These are phyloP conservation scores for Liodrosophila aerea DNA, from an alignment of 2,888 invertebrate genomes.

Conservation along the genomic window DNA sequence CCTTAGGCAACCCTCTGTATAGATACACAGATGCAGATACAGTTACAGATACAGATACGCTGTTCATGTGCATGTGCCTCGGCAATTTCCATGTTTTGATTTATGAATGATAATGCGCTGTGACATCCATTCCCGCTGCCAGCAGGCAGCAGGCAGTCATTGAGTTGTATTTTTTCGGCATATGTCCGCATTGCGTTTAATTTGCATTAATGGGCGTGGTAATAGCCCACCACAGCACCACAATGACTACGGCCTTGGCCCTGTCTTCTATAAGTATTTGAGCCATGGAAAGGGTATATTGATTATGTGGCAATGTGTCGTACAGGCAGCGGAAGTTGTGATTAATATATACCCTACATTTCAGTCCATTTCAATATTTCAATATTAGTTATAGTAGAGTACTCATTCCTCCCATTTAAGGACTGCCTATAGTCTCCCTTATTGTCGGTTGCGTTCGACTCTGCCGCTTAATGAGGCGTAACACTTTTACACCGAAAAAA, in stretches of 20 bases:
- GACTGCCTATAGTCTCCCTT: too few species aligned
- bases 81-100: constrained; percentile 80
- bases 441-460: constrained; percentile 1
- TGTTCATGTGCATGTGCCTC: constrained; percentile 37
- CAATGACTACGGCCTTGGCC: constrained; percentile 19
- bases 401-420: too few species aligned
- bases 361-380: too few species aligned
- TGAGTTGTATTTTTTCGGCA: constrained; percentile 54
- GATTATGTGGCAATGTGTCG: constrained; percentile 21
- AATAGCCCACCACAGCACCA: constrained; percentile 45
- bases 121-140: constrained; percentile 61
- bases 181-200: constrained; percentile 78
- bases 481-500: constrained; percentile 46
- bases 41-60: constrained; percentile 18
- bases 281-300: too few species aligned
- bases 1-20: constrained; percentile 41
- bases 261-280: constrained; percentile 3
- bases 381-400: too few species aligned
- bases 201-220: constrained; percentile 80
- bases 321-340: too few species aligned
- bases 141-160: constrained; percentile 8
- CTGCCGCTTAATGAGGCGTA: constrained; percentile 69
- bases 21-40: constrained; percentile 3
- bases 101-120: constrained; percentile 81
- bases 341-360: too few species aligned